Base-by-base conservation (phyloP, 2,113 vertebrate species). In the Tenrec ecaudatus region DNA sequence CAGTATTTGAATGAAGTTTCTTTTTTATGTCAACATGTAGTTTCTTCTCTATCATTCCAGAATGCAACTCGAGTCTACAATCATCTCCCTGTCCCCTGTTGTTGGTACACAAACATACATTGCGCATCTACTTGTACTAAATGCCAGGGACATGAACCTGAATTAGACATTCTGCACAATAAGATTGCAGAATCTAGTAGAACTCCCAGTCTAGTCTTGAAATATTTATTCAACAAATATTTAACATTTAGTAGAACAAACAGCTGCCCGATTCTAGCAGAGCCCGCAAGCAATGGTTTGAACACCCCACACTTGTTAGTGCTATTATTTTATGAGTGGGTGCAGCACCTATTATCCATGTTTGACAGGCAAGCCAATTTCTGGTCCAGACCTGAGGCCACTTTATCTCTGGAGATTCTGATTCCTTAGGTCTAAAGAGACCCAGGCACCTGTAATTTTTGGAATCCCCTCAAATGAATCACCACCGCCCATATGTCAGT, bases 141-240 rank as follows among this genome's bases (percentile, higher is more conserved):
- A 25, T 62, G 64, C 22, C n/a, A 12, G 57, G 66, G 66, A 93
- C 64, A 36, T 10, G 58, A 68, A 10, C 53, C 88, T 71, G 69
- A 60, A 84, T 84, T 75, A 90, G 87, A 69, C 81, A 76, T 90
- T 69, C 88, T 88, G 57, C 29, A 36, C 84, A 89, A 68, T 38
- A 47, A 95, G 91, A 81, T 82, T 89, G 25, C 60, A 83, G 88
- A 86, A 81, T 77, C 76, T 78, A 90, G 64, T 89, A 83, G 82
- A 95, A 92, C 83, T 75, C 86, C 80, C n/a, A 58, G 73, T 57
- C 64, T 93, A 33, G 90, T 81, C 92, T 82, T 96, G 92, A 95
- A 96, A 96, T 96, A 95, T 95, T 92, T 86, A 95, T 94, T 83
- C 69, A 43, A 83, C 94, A 95, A 93, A 96, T 92, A 96, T 92